Evolutionary conservation across 2,797 vertebrate species (phyloP), one percentile per base, ranked within the genome.

Genomic region (Galago senegalensis): DNA sequence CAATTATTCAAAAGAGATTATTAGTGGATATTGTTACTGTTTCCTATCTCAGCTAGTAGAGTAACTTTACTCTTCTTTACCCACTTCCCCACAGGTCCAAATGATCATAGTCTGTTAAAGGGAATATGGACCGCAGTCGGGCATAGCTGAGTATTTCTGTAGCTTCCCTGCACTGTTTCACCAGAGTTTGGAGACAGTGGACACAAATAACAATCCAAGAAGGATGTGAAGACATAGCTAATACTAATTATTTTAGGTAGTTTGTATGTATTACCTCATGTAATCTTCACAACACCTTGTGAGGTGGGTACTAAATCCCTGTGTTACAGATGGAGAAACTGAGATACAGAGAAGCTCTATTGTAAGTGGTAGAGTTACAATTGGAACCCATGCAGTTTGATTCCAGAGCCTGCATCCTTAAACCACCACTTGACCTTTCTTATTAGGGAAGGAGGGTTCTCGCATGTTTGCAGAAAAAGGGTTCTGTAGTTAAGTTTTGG

Each of bases 21-120:
- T 49, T 81, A 67, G 58, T 94, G 93, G 49, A 16, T 63, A 31
- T 34, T 56, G 3, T 95, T 93, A 46, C 23, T 49, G 4, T 95
- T 92, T 96, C 89, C 76, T 34, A 43, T 63, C 10, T 76, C 63
- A 91, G 56, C 79, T 70, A 89, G 29, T 90, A 60, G 85, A 89
- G 56, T 76, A 63, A 87, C 46, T 84, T 82, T 80, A 6, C 53
- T 67, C 20, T 18, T 1, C 1, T 21, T 17, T 23, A 2, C 6
- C 21, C 4, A 6, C 21, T 6, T 7, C 20, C 5, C 12, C 18
- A 34, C 86, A 58, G 40, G 49, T 21, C 18, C 53, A 0, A 87
- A 81, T 56, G 34, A 63, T 21, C 83, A 49, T 2, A 40, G 56
- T 67, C 20, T 80, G 37, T 53, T 53, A 9, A 31, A 56, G 91